Evolutionary conservation across 2,888 invertebrate species (phyloP), one percentile per base, ranked within the genome.

Genomic region (Ormia ochracea): DNA sequence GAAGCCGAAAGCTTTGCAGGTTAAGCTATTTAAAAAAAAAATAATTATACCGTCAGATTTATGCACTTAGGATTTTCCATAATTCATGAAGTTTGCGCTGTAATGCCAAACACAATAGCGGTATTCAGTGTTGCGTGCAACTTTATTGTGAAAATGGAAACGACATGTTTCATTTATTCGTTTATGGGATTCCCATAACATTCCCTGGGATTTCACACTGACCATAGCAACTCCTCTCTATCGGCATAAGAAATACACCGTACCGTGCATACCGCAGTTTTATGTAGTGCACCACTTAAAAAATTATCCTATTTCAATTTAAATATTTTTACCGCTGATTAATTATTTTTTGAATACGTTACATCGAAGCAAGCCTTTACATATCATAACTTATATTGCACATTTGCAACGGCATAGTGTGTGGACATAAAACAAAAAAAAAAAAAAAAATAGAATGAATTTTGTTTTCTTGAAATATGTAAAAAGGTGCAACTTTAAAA

Each of bases 381-480:
- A 50, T 38, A 41, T 12, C 17, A 59, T 41, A 61, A 61, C 61
- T 61, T 10, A 14, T 17, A n/a, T 17, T 36, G n/a, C n/a, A n/a
- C 50, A 4, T 17, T 2, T 28, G n/a, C 21, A 17, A 14, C 12
- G 17, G 19, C 43, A 45, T n/a, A 17, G 12, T 23, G 36, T 14
- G 1, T 33, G n/a, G 21, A 45, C 6, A 31, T 17, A 59, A 50
- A 26, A 28, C 2, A 12, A n/a, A n/a, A n/a, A n/a, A n/a, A n/a
- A n/a, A n/a, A n/a, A n/a, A n/a, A n/a, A n/a, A n/a, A n/a, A n/a
- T 65, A 56, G 56, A 56, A 74, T 58, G 58, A 28, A 26, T 74
- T 50, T 74, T 17, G 17, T 14, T 5, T 38, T 36, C 6, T 52
- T 43, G 21, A 48, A 56, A 66, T 41, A 17, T 26, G 28, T 48